Conservation (phyloP, 2,797 vertebrate genomes). For the Sebastes hubbsi region DNA sequence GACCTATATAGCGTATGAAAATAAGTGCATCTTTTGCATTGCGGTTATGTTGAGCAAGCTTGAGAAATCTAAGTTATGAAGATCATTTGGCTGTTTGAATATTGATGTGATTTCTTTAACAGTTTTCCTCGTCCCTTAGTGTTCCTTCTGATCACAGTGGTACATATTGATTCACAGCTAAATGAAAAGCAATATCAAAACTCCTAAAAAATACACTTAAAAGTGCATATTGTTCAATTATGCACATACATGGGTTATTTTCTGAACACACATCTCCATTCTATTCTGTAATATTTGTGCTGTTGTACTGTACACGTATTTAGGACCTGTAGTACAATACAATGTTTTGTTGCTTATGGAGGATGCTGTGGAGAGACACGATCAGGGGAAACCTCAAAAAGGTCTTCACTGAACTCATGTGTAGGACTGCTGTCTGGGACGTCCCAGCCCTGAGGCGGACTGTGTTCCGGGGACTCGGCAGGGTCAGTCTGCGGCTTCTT, state of each 20-base stretch:
- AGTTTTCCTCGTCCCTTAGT: conserved; percentile 25
- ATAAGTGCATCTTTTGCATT: neutral
- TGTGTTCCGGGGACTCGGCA: conserved; percentile 70
- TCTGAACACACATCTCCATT: neutral
- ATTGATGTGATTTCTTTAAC: neutral
- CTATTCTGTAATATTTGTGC: neutral
- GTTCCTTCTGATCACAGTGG: conserved; percentile 34
- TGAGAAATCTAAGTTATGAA: neutral
- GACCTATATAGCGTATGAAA: neutral
- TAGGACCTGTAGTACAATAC: neutral
- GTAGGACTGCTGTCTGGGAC: conserved; percentile 46
- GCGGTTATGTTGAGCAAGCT: conserved; percentile 2
- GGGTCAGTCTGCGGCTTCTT: conserved; percentile 74
- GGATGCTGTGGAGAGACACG: conserved; percentile 55
- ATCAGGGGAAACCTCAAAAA: conserved; percentile 80
- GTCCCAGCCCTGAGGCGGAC: conserved; percentile 40
- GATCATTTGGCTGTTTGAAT: neutral
- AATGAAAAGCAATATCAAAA: conserved; percentile 5
- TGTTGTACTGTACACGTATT: neutral
- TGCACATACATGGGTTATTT: conserved; percentile 5
- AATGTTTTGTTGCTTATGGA: conserved; percentile 3
- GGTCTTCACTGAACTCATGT: conserved; percentile 74
- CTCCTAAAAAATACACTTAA: neutral
- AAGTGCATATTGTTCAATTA: neutral
- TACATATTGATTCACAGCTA: conserved; percentile 24